Evolutionary conservation across 2,797 vertebrate species (phyloP), one percentile per base, ranked within the genome.

Genomic region (Danio jaintianensis): DNA sequence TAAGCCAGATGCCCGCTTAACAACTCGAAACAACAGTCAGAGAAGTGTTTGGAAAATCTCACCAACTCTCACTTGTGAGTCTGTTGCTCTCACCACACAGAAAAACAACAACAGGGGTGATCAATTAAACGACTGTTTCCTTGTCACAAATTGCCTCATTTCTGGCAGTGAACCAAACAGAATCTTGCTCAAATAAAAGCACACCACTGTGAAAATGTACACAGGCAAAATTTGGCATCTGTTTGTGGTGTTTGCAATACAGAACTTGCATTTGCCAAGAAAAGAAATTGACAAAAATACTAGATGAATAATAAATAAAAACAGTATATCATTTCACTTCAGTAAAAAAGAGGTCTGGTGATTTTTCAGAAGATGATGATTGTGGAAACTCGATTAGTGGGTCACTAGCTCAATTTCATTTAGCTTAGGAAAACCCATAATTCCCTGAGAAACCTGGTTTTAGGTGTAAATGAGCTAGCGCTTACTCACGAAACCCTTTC

Each of bases 1-100:
- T 68, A 16, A 68, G 36, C 55, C 18, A 62, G 56, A 45, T 53
- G 77, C 18, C 66, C 29, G 62, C 67, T 79, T 70, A 71, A 13
- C 47, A 62, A 71, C 67, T 42, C 22, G 18, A 42, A 70, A 62
- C 12, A 68, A 67, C 64, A 72, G 52, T 47, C 45, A 40, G 45
- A 40, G 74, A 11, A 77, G 40, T 56, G 6, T 12, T 67, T 13
- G 5, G 22, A 5, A 52, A 48, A 43, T 43, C 15, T 15, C 42
- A 13, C 38, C 61, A 55, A 29, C 8, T 7, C 13, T 10, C 66
- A 69, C 15, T 7, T 18, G 18, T 45, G 59, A 50, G 22, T 10
- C 13, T 29, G 15, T 48, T 67, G 58, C 16, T 5, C 16, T 68
- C 42, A 16, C 11, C 8, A 53, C 16, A 47, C n/a, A 1, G 29